Percentiles rank a stretch among this genome's conserved stretches.
Evolutionary conservation across 2,113 vertebrate species (phyloP).

Genomic region (Copsychus sechellarum): DNA sequence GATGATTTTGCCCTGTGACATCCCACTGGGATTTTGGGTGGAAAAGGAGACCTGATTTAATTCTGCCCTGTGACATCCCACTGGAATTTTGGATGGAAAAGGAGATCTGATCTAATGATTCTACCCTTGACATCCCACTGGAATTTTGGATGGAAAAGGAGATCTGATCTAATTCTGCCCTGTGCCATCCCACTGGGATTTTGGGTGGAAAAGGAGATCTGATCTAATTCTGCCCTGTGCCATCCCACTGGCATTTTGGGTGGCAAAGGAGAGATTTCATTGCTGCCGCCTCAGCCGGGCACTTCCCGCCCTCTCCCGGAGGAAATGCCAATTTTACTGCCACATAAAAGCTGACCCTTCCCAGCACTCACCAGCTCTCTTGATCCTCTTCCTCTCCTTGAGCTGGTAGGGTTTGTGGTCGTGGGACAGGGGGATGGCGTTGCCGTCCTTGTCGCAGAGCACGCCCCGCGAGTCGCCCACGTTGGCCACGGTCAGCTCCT

Average conservation of each 20-base stretch:
- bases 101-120: too few species aligned
- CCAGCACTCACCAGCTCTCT: slow-evolving; percentile 88
- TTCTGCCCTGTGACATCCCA: too few species aligned
- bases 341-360: neutral
- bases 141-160: neutral
- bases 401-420: slow-evolving; percentile 99
- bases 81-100: too few species aligned
- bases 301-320: neutral
- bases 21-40: too few species aligned
- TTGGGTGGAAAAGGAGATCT: neutral
- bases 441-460: slow-evolving; percentile 95
- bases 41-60: too few species aligned
- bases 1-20: too few species aligned
- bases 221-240: neutral
- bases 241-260: neutral
- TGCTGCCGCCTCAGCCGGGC: neutral
- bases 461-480: slow-evolving; percentile 95
- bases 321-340: neutral
- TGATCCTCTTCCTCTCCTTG: slow-evolving; percentile 97
- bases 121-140: neutral
- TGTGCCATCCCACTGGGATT: neutral
- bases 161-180: too few species aligned
- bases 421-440: slow-evolving; percentile 92
- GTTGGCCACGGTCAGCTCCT: slow-evolving; percentile 94
- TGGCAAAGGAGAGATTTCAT: neutral